Conservation (phyloP, 1,140 invertebrate genomes). For the Hydropsyche tenuis region DNA sequence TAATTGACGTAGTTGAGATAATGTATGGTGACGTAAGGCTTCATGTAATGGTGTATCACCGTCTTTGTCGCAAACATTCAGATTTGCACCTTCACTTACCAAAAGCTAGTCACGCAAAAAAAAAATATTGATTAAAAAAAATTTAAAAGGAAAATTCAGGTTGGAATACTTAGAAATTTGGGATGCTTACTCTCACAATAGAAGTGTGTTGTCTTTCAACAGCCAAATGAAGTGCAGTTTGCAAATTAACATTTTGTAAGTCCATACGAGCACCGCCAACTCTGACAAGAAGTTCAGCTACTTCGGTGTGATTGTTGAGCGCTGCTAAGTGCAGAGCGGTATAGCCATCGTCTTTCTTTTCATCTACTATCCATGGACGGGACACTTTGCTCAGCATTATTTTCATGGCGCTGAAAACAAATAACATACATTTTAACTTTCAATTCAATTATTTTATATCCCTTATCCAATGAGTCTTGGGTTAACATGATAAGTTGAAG, state of each 20-base stretch:
- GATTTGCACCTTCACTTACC: constrained; percentile 89
- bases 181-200: constrained; percentile 77
- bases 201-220: constrained; percentile 96
- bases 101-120: too few species aligned
- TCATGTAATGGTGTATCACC: constrained; percentile 96
- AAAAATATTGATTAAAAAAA: constrained; percentile 37
- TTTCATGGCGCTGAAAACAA: constrained; percentile 86
- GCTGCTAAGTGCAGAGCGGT: constrained; percentile 94
- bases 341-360: constrained; percentile 98
- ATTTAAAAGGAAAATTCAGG: not conserved
- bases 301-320: constrained; percentile 96
- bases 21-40: constrained; percentile 92
- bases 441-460: not conserved
- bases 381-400: constrained; percentile 90
- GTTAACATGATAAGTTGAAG: too few species aligned
- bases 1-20: constrained; percentile 91
- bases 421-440: constrained; percentile 8
- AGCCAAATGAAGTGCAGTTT: constrained; percentile 93
- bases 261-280: constrained; percentile 92
- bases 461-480: not conserved
- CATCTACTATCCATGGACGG: constrained; percentile 96
- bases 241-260: constrained; percentile 93
- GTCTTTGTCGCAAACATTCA: constrained; percentile 96
- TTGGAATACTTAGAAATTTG: not conserved
- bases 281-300: constrained; percentile 88